Evolutionary conservation across 2,113 vertebrate species (phyloP).

Genomic region (Nannobrachium achirus): DNA sequence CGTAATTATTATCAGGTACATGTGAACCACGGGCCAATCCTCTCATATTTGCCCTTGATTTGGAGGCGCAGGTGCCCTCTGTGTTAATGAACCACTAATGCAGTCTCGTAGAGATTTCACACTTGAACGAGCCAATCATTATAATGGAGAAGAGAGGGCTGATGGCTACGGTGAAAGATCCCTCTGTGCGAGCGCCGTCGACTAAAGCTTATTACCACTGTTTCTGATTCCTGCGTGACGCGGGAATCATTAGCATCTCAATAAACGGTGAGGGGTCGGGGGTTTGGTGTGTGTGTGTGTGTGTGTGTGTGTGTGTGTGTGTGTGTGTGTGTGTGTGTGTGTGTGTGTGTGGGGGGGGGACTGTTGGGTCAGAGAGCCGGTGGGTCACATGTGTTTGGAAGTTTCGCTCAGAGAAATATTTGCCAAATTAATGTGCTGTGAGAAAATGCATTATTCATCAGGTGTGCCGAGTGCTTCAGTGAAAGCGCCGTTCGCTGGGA

Average conservation of each 20-base stretch:
- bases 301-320: slow-evolving; percentile 17
- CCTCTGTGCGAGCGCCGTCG: slow-evolving; percentile 37
- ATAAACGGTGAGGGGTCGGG: slow-evolving; percentile 39
- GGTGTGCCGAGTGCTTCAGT: slow-evolving; percentile 32
- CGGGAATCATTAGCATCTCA: slow-evolving; percentile 65
- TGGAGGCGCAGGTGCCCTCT: slow-evolving; percentile 35
- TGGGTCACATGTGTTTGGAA: slow-evolving; percentile 43
- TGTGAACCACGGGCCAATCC: too few species aligned
- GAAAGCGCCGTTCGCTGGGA: slow-evolving; percentile 38
- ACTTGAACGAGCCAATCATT: slow-evolving; percentile 60
- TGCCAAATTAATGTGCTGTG: slow-evolving; percentile 54
- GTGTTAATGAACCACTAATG: slow-evolving; percentile 52
- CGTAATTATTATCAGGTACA: too few species aligned
- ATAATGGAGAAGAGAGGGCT: slow-evolving; percentile 42
- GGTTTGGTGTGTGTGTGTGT: slow-evolving; percentile 11
- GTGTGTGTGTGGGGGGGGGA: slow-evolving; percentile 23
- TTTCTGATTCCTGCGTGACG: slow-evolving; percentile 45
- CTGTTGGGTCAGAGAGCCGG: slow-evolving; percentile 49
- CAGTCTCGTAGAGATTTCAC: slow-evolving; percentile 59
- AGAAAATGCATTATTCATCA: slow-evolving; percentile 68
- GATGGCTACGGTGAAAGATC: slow-evolving; percentile 36
- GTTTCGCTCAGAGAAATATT: slow-evolving; percentile 50
- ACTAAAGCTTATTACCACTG: slow-evolving; percentile 66
- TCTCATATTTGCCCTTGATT: slow-evolving; percentile 49
- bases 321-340: slow-evolving; percentile 13